Evolutionary conservation across 2,113 vertebrate genomes (phyloP), one percentile per base, ranked within the genome.

Genomic region (Charadrius vociferus): DNA sequence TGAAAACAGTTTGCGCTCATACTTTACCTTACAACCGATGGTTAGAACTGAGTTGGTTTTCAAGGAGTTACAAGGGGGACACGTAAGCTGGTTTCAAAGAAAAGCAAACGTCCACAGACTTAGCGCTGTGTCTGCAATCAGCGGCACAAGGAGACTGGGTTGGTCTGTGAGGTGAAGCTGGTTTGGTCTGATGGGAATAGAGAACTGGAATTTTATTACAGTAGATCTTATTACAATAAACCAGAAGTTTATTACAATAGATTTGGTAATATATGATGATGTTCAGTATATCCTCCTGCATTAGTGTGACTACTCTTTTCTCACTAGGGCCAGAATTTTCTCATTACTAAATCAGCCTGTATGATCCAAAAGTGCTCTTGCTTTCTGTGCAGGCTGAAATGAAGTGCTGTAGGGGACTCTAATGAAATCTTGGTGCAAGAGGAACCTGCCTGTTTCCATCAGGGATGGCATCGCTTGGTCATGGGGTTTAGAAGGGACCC

Each of bases 1-100:
- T 37, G 55, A 77, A 81, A 94, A n/a, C 32, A 87, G 56, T 93
- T 92, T 88, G 52, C 74, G n/a, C 67, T 92, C 47, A 36, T 50
- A 41, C 15, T 78, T 63, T 3, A 34, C 71, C 15, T 74, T 72
- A 43, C 6, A 74, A 67, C 12, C 0, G 0, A 55, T 3, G 6
- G 22, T 36, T 91, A 67, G 47, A 74, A 39, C 0, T 0, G 1
- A 87, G 39, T 1, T 74, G n/a, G 2, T 19, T 96, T 93, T 85
- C 0, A 2, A 72, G 83, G 39, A 47, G 16, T 20, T 82, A 50
- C 7, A 58, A 68, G 41, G 26, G 26, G 36, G 10, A 87, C 2
- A 1, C 1, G 8, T 16, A 56, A 56, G 21, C 7, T 1, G 3
- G 9, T 77, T 93, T 80, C 52, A 81, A 55, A 15, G 32, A 34